A percentile compares a stretch with the other conserved stretches of the same genome.
phyloP scores from a whole-genome alignment of 2,797 vertebrate species.

The Hemibagrus guttatus region DNA sequence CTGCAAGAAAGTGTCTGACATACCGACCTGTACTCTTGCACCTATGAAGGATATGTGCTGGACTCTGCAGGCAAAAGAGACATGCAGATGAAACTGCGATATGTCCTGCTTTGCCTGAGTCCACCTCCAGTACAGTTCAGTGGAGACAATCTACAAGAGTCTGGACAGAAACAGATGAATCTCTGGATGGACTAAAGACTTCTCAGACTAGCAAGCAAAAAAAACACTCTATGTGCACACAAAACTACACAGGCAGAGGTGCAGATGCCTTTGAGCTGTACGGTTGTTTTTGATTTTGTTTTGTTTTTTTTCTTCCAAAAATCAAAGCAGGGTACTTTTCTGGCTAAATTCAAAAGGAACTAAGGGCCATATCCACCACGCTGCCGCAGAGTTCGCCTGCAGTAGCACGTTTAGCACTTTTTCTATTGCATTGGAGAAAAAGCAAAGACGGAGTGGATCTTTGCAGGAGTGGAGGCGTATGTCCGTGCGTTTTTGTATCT shows the following conservation, averaged over 20 bases:
- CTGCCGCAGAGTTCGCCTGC: constrained; percentile 58
- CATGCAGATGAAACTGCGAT: constrained; percentile 3
- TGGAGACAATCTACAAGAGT: constrained; percentile 53
- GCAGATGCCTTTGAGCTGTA: constrained; percentile 73
- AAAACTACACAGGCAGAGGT: constrained; percentile 44
- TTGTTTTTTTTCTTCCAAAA: constrained; percentile 66
- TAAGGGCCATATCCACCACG: constrained; percentile 77
- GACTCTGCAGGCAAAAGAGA: constrained; percentile 47
- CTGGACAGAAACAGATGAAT: constrained; percentile 42
- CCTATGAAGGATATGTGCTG: constrained; percentile 47
- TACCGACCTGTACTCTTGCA: background rate
- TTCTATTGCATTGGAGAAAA: constrained; percentile 66
- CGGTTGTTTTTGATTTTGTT: constrained; percentile 63
- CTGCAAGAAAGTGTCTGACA: constrained; percentile 85
- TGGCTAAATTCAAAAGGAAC: constrained; percentile 75
- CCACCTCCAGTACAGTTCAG: constrained; percentile 29
- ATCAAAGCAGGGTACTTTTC: constrained; percentile 79
- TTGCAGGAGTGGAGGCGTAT: constrained; percentile 52
- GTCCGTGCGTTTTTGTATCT: constrained; percentile 50
- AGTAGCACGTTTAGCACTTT: constrained; percentile 62
- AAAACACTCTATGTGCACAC: constrained; percentile 41
- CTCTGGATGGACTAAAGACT: constrained; percentile 33
- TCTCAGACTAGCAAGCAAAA: constrained; percentile 47
- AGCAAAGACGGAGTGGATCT: constrained; percentile 44
- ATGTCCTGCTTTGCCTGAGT: constrained; percentile 10